Base-by-base conservation (phyloP, 2,113 vertebrate species). In the Bufo bufo region DNA sequence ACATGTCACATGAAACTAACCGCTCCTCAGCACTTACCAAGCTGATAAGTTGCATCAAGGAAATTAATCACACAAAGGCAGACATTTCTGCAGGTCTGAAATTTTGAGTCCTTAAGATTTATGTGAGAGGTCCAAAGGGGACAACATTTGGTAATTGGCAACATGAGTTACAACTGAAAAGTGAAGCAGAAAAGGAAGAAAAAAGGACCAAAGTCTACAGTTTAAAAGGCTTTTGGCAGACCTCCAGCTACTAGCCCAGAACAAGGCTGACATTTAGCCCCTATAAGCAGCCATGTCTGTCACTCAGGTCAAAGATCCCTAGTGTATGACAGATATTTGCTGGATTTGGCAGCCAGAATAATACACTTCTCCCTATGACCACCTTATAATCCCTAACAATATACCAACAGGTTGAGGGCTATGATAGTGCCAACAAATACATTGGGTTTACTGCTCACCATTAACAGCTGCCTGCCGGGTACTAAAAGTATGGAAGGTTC, bases 211-310 rank as follows among this genome's bases (percentile, higher is more conserved):
- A 90, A 91, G 84, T 89, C 91, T 92, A 6, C 1, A 89, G 87
- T 89, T 77, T 78, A 89, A 92, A 92, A 91, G 80, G 85, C 88
- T 89, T 87, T 90, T 93, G 93, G 92, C 92, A 84, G 86, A 61
- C 56, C 85, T 92, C 93, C 92, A 92, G 1, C 88, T 90, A 90
- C 87, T 88, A 91, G 89, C 83, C 91, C 90, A 91, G 91, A 94
- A 93, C 93, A 93, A 93, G 81, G 91, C 87, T 93, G 92, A 95
- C 92, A 93, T 93, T 93, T 91, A 94, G 92, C 87, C 91, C 80
- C 90, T 87, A 74, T 78, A 91, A 93, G 92, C 92, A 90, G 90
- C 17, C 0, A 14, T 91, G 91, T 90, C 91, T 77, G 63, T 93
- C 92, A 90, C 87, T 82, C 87, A 79, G 90, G 91, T 90, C 91